Evolutionary conservation across 1,140 invertebrate genomes (phyloP).

Genomic region (Listronotus bonariensis): DNA sequence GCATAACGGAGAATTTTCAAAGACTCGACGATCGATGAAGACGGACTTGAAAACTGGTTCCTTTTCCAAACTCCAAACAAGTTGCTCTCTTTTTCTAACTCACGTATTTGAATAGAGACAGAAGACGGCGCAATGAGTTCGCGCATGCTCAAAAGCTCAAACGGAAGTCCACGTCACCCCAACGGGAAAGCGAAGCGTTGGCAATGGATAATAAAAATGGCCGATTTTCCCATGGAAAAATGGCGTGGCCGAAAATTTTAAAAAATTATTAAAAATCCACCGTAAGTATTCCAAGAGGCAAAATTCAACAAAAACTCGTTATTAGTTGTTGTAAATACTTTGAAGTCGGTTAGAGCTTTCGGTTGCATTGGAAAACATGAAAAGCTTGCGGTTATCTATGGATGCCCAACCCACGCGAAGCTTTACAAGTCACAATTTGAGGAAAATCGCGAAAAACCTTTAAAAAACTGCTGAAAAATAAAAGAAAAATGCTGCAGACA

Average conservation of each 20-base stretch:
- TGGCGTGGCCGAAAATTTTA: conserved; percentile 42
- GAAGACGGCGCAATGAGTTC: conserved; percentile 4
- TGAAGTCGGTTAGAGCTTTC: conserved; percentile 7
- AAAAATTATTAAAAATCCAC: conserved; percentile 9
- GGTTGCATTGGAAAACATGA: conserved; percentile 16
- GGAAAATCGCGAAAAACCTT: conserved; percentile 14
- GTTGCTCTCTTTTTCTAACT: conserved; percentile 19
- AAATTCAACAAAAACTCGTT: background rate
- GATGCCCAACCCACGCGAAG: conserved; percentile 16
- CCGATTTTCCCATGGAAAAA: conserved; percentile 54
- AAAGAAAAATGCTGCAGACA: background rate
- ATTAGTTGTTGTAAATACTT: background rate
- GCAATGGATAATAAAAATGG: conserved; percentile 48
- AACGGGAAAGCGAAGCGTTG: conserved; percentile 51
- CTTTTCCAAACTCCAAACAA: background rate
- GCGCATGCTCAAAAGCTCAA: conserved; percentile 39
- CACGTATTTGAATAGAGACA: conserved; percentile 7
- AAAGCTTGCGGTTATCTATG: conserved; percentile 1
- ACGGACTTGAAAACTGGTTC: background rate
- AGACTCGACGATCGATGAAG: background rate
- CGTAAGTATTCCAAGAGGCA: background rate
- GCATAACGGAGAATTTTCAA: conserved; percentile 15
- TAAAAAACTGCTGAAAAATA: conserved; percentile 16
- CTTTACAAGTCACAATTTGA: background rate
- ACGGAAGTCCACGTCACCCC: conserved; percentile 40